Percentiles rank a stretch among this genome's conserved stretches.
These are phyloP conservation scores for Apeira syringaria DNA, from an alignment of 2,888 invertebrate genomes.

Conservation along the genomic window DNA sequence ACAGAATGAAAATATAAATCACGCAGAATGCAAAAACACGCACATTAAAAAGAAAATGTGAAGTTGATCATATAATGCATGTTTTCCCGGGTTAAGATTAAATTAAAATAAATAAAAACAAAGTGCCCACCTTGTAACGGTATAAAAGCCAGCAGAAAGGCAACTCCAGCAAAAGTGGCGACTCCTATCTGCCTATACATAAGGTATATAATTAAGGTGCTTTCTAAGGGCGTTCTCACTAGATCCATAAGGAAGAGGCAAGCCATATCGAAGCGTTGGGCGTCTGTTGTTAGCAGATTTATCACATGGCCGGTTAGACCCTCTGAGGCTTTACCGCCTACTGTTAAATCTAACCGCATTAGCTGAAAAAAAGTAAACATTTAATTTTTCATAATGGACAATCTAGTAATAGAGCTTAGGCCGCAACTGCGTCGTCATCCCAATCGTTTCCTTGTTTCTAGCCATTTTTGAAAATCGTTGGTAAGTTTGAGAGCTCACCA, in stretches of 20 bases:
- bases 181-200: constrained; percentile 85
- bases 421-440: too few relatives aligned
- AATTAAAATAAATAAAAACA: too few relatives aligned
- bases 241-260: constrained; percentile 92
- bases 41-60: too few relatives aligned
- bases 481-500: too few relatives aligned
- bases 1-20: too few relatives aligned
- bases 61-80: too few relatives aligned
- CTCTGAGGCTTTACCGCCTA: constrained; percentile 83
- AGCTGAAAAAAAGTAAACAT: constrained; percentile 75
- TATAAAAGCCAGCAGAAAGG: constrained; percentile 83
- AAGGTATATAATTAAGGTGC: not conserved
- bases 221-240: constrained; percentile 88
- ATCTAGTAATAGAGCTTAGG: too few relatives aligned
- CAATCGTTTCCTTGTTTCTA: too few relatives aligned
- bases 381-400: too few relatives aligned
- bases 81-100: too few relatives aligned
- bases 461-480: too few relatives aligned
- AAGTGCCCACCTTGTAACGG: constrained; percentile 82
- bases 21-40: too few relatives aligned
- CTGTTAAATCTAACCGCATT: constrained; percentile 87
- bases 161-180: constrained; percentile 84
- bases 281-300: constrained; percentile 93
- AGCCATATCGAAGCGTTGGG: constrained; percentile 92
- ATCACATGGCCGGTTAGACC: constrained; percentile 87